phyloP scores from a whole-genome alignment of 2,888 invertebrate species.

The Gasteruption jaculator region DNA sequence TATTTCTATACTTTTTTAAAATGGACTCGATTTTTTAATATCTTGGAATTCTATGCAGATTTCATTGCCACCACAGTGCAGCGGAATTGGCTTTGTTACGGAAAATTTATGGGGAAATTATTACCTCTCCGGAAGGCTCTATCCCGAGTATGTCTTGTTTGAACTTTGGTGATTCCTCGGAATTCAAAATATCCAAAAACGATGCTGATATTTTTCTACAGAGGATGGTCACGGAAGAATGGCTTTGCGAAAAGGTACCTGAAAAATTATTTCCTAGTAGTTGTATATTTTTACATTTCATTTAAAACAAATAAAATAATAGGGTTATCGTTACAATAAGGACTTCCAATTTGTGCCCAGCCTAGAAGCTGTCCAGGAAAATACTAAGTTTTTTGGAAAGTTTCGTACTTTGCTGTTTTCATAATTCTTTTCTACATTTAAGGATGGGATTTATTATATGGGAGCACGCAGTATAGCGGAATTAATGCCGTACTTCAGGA shows the following conservation, averaged over 20 bases:
- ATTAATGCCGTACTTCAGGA: constrained; percentile 40
- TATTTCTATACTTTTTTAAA: too few species aligned
- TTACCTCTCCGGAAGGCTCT: constrained; percentile 27
- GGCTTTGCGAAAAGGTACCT: constrained; percentile 34
- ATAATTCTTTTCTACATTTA: constrained; percentile 13
- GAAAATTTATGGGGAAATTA: constrained; percentile 36
- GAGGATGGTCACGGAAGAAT: constrained; percentile 28
- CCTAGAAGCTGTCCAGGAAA: too few species aligned
- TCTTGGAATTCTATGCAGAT: too few species aligned
- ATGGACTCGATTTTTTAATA: too few species aligned
- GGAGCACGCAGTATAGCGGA: constrained; percentile 43
- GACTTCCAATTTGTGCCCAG: too few species aligned
- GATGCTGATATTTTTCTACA: constrained; percentile 35
- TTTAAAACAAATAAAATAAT: neutral
- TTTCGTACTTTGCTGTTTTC: too few species aligned
- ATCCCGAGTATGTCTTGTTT: constrained; percentile 34
- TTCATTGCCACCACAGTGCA: too few species aligned
- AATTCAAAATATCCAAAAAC: constrained; percentile 28
- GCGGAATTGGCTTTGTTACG: constrained; percentile 33
- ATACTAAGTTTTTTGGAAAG: too few species aligned
- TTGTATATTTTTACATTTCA: neutral
- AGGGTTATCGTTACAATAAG: neutral
- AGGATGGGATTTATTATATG: constrained; percentile 41
- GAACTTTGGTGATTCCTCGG: constrained; percentile 30
- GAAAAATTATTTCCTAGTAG: too few species aligned